These are phyloP conservation scores for Lasioglossum marginatum DNA, from an alignment of 2,888 invertebrate genomes.

Conservation along the genomic window DNA sequence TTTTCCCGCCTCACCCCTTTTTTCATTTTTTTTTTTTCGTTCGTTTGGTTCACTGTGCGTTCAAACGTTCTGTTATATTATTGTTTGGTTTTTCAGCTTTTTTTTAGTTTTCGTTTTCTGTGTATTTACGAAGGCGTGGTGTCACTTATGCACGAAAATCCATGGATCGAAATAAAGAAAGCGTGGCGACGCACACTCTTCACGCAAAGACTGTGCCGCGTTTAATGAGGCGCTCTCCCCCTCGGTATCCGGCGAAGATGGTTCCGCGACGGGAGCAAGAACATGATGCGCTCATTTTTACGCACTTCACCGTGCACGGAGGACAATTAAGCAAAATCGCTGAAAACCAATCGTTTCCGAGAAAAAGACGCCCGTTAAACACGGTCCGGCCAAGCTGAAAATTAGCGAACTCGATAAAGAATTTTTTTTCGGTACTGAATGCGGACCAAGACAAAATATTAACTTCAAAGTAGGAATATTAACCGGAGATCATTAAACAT, in stretches of 20 bases:
- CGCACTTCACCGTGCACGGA: constrained; percentile 10
- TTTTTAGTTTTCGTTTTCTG: not conserved
- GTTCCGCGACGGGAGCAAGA: not conserved
- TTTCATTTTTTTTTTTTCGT: not conserved
- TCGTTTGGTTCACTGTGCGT: constrained; percentile 7
- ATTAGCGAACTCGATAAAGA: not conserved
- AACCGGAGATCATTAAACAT: not conserved
- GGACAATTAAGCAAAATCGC: not conserved
- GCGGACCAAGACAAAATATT: not conserved
- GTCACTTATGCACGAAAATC: constrained; percentile 7
- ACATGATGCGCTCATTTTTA: constrained; percentile 27
- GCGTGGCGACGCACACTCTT: constrained; percentile 24
- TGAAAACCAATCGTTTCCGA: not conserved
- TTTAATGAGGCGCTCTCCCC: constrained; percentile 7
- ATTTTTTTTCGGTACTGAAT: not conserved
- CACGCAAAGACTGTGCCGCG: constrained; percentile 9
- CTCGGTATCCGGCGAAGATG: constrained; percentile 26
- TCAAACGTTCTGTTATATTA: not conserved
- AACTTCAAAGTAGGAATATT: not conserved
- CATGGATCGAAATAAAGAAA: constrained; percentile 19
- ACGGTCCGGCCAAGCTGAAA: not conserved
- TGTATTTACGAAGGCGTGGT: constrained; percentile 8
- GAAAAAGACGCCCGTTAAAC: not conserved
- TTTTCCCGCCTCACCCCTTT: constrained; percentile 4
- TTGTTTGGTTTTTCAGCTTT: not conserved